Percentiles rank a stretch among this genome's conserved stretches.
Conservation (phyloP, 1,140 invertebrate species). For the Atta texana region DNA sequence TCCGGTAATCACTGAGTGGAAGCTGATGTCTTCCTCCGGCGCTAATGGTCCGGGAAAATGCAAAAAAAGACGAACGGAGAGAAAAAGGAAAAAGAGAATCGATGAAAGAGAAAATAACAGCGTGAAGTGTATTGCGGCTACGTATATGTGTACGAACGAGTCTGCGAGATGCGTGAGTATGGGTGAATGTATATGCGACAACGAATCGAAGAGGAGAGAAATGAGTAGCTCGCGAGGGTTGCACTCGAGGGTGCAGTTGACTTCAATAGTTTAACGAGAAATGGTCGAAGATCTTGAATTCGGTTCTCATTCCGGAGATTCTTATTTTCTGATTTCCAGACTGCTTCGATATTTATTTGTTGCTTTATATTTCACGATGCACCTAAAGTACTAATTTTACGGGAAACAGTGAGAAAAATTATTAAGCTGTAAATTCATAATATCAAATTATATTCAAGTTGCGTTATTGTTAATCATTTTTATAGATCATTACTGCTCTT, state of each 20-base stretch:
- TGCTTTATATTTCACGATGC: slow-evolving; percentile 56
- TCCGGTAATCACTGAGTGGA: slow-evolving; percentile 86
- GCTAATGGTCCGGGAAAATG: slow-evolving; percentile 77
- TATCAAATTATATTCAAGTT: too few relatives aligned
- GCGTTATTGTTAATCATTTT: too few relatives aligned
- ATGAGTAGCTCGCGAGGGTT: slow-evolving; percentile 39
- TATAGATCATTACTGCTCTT: too few relatives aligned
- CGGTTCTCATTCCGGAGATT: slow-evolving; percentile 38
- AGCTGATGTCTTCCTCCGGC: slow-evolving; percentile 85
- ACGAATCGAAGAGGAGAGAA: slow-evolving; percentile 30
- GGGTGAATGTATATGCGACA: slow-evolving; percentile 6
- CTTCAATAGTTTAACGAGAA: slow-evolving; percentile 82
- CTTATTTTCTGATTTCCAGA: slow-evolving; percentile 77
- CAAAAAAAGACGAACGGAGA: slow-evolving; percentile 38
- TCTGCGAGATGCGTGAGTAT: background rate
- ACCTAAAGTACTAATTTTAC: background rate
- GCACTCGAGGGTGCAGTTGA: slow-evolving; percentile 79
- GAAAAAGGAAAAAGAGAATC: background rate
- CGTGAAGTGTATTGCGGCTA: slow-evolving; percentile 51
- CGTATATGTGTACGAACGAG: background rate
- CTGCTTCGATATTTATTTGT: slow-evolving; percentile 82
- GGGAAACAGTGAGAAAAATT: background rate
- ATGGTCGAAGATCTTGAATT: slow-evolving; percentile 77
- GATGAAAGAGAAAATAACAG: slow-evolving; percentile 48
- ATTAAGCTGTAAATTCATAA: too few relatives aligned